Base-by-base conservation (phyloP, 1,140 invertebrate species). In the Hypothenemus hampei region DNA sequence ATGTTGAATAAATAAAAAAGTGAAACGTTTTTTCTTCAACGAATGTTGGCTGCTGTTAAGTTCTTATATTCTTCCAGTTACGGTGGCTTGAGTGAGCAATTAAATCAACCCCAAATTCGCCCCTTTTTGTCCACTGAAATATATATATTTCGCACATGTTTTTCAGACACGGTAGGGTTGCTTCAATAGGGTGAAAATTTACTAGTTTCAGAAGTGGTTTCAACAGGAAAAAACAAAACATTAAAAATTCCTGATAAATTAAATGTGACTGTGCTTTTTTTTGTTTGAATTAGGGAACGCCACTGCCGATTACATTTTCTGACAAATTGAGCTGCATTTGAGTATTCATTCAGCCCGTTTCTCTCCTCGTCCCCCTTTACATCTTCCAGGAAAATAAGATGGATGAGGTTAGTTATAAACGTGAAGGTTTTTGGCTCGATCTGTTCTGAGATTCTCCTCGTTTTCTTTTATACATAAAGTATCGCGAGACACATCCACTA, bases 341-440 rank as follows among this genome's bases (percentile, higher is more conserved):
- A 57, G 39, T n/a, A n/a, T n/a, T n/a, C n/a, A n/a, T n/a, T n/a
- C n/a, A n/a, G n/a, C n/a, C n/a, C n/a, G n/a, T n/a, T n/a, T n/a
- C n/a, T n/a, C n/a, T n/a, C n/a, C n/a, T n/a, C n/a, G n/a, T 44
- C 31, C 40, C 46, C 45, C 31, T 40, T 36, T n/a, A n/a, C n/a
- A n/a, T n/a, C n/a, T n/a, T n/a, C n/a, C n/a, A n/a, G n/a, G n/a
- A 62, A 62, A 72, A 59, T 66, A 73, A 73, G 71, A 73, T 73
- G 70, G 71, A 73, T 73, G 70, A 73, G 70, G 70, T 69, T 71
- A 73, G 71, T 73, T 73, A 73, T 73, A 73, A 73, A 73, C 71
- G 71, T 73, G 71, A 71, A 70, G 71, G 70, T 72, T 72, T 71
- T n/a, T n/a, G 63, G 67, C 69, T 62, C 67, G 67, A 67, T 66